Percentiles rank a stretch among this genome's conserved stretches.
Evolutionary conservation across 2,113 vertebrate species (phyloP).

Genomic region (Anseranas semipalmata): DNA sequence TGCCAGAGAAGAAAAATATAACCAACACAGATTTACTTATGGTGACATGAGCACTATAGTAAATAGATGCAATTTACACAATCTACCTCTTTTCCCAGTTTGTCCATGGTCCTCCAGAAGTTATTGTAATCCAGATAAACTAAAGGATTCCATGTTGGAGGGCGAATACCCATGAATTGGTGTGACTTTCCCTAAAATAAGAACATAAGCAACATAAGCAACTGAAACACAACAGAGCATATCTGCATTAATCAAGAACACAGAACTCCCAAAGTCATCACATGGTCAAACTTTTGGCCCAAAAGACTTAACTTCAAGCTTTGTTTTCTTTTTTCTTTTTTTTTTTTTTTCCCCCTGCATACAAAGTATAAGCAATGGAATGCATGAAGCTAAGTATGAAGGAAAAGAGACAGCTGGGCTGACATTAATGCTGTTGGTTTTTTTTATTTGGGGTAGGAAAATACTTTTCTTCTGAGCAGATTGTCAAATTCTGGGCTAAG

Average conservation of each 20-base stretch:
- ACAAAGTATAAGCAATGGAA: background rate
- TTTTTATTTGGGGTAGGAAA: background rate
- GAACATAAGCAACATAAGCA: background rate
- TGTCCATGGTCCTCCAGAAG: conserved; percentile 82
- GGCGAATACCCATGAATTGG: conserved; percentile 58
- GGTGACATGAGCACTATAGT: background rate
- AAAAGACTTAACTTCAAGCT: background rate
- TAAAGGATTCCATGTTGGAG: conserved; percentile 80
- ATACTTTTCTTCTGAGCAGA: background rate
- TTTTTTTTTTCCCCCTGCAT: too few species aligned
- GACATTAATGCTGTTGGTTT: background rate
- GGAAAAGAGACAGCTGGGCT: background rate
- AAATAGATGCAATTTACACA: background rate
- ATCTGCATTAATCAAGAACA: background rate
- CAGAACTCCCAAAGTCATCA: background rate
- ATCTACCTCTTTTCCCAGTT: conserved; percentile 82
- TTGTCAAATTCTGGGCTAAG: background rate
- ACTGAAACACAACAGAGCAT: background rate
- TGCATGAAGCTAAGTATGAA: background rate
- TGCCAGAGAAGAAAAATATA: background rate
- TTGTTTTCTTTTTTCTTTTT: too few species aligned
- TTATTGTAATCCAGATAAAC: conserved; percentile 83
- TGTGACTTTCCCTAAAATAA: conserved; percentile 76
- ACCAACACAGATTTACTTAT: background rate
- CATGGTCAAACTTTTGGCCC: background rate